These are phyloP conservation scores for Phrynocephalus vlangalii DNA, from an alignment of 2,797 vertebrate species.

Conservation along the genomic window DNA sequence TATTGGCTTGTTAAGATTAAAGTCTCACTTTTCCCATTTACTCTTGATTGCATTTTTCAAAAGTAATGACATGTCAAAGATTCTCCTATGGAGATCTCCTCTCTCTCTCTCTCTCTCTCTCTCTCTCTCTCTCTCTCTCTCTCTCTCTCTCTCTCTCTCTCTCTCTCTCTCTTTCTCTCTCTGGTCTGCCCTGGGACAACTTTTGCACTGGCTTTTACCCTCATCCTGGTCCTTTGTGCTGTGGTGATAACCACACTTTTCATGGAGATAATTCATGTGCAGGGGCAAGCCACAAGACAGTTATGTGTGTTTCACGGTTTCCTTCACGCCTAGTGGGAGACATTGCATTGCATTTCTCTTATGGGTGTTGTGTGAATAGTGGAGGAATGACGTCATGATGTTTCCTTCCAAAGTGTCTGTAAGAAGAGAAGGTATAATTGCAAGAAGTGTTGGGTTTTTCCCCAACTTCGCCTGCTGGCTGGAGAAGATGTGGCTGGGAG, in stretches of 20 bases:
- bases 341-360: background rate
- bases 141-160: too few relatives aligned
- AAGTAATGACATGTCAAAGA: background rate
- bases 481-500: too few relatives aligned
- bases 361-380: background rate
- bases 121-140: too few relatives aligned
- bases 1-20: conserved; percentile 18
- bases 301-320: background rate
- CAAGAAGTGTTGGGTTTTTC: too few relatives aligned
- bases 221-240: too few relatives aligned
- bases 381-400: background rate
- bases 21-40: background rate
- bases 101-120: too few relatives aligned
- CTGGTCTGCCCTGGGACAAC: background rate
- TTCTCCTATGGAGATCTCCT: background rate
- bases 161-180: too few relatives aligned
- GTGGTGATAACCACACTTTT: background rate
- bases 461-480: too few relatives aligned
- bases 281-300: background rate
- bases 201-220: background rate
- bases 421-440: background rate
- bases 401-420: background rate
- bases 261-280: background rate
- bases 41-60: background rate
- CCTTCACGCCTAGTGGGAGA: background rate